These are phyloP conservation scores for Myzus persicae DNA, from an alignment of 1,140 invertebrate genomes.

Conservation along the genomic window DNA sequence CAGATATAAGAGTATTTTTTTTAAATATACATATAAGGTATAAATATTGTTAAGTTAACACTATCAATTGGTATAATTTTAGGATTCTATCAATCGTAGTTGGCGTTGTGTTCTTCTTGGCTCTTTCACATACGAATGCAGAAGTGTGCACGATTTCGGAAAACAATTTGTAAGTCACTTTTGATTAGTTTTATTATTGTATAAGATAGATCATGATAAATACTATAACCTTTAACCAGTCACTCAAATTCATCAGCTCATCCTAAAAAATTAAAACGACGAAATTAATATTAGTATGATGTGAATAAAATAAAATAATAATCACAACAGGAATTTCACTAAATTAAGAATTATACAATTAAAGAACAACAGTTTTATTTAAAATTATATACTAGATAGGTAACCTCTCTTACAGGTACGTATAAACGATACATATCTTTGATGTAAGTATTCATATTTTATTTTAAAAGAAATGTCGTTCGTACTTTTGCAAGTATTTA, in stretches of 20 bases:
- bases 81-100: conserved; percentile 42
- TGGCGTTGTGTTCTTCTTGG: conserved; percentile 19
- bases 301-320: not conserved
- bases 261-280: not conserved
- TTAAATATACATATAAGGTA: not conserved
- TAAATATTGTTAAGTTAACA: not conserved
- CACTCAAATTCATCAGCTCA: not conserved
- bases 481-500: too few species aligned
- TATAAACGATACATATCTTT: too few species aligned
- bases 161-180: conserved; percentile 36
- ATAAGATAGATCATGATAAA: not conserved
- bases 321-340: not conserved
- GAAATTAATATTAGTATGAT: not conserved
- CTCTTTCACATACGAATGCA: not conserved
- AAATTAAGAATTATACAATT: not conserved
- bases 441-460: too few species aligned
- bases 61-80: not conserved
- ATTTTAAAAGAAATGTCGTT: too few species aligned
- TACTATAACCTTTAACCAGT: not conserved
- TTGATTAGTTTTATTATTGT: not conserved
- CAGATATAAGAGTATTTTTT: not conserved
- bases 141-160: conserved; percentile 19
- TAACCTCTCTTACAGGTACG: too few species aligned
- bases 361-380: not conserved
- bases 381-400: not conserved